phyloP scores from a whole-genome alignment of 2,888 invertebrate genomes.

The Neoaliturus tenellus region DNA sequence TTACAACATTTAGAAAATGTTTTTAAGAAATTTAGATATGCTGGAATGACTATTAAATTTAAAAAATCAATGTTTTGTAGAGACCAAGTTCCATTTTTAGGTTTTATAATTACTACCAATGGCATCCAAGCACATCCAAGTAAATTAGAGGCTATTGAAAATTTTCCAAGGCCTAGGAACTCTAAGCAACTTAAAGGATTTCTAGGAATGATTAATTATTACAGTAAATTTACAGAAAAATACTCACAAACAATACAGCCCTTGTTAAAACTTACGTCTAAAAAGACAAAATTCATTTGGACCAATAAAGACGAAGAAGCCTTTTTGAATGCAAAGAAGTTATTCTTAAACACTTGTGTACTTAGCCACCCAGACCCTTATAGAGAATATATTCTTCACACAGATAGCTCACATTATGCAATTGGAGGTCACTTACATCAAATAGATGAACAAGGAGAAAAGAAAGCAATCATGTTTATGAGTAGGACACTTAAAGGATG shows the following conservation, averaged over 20 bases:
- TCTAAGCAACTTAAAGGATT: background rate
- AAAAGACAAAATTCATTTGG: background rate
- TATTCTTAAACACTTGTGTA: background rate
- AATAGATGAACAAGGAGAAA: background rate
- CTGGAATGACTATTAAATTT: slow-evolving; percentile 10
- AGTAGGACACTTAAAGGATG: background rate
- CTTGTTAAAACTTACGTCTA: background rate
- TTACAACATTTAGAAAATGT: background rate
- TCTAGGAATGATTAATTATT: slow-evolving; percentile 3
- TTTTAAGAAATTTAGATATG: background rate
- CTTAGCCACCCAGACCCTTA: background rate
- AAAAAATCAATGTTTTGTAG: background rate
- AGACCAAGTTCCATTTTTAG: background rate
- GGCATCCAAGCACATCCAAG: background rate
- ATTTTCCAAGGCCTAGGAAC: background rate
- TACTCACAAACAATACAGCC: background rate
- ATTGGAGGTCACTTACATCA: slow-evolving; percentile 19
- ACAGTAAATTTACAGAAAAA: background rate
- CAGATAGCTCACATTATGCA: background rate
- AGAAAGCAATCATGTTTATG: background rate
- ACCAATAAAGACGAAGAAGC: background rate
- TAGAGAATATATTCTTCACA: background rate
- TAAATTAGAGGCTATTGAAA: background rate
- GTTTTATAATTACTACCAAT: background rate
- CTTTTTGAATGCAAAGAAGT: background rate